Base-by-base conservation (phyloP, 2,888 invertebrate genomes). In the Sabatieria punctata region DNA sequence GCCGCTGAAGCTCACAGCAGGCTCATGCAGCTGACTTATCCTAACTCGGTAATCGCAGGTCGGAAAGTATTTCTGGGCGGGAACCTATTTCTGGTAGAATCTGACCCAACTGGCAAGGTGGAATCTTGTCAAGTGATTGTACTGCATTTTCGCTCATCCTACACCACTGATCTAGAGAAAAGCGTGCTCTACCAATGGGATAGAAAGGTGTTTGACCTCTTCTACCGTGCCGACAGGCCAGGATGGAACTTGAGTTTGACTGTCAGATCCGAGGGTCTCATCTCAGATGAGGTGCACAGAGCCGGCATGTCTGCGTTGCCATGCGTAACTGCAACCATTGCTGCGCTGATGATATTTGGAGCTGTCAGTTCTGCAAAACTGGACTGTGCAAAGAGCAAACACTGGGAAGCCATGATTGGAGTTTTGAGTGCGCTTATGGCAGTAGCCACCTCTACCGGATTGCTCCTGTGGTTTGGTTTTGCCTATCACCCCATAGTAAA, bases 341-440 rank as follows among this genome's bases (percentile, higher is more conserved):
- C 11, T 6, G 18, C 21, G 19, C 19, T 43, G 4, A 8, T 43
- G 6, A 4, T 43, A 4, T 43, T 43, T 24, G 33, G 27, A 4
- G 18, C 19, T 4, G 11, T 30, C 6, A 8, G n/a, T 27, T 43
- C 22, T 15, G n/a, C 19, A 15, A 43, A 22, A 15, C 13, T 6
- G 4, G 30, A 43, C 18, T 13, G 4, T 6, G 30, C 19, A 18
- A 43, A 11, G 6, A 27, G 43, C 18, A 43, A 43, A 21, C 43
- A 26, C 4, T 43, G 26, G 43, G 43, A 43, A 43, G 43, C 30
- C 4, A 6, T 43, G 19, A 30, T 30, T 24, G 30, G 43, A 27
- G 21, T 43, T 11, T 13, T 30, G n/a, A 8, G 24, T 18, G 13
- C 30, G 15, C 4, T 43, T 11, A 6, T 30, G n/a, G 15, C 43